Conservation (phyloP, 2,113 vertebrate species). For the Aegotheles bennettii region DNA sequence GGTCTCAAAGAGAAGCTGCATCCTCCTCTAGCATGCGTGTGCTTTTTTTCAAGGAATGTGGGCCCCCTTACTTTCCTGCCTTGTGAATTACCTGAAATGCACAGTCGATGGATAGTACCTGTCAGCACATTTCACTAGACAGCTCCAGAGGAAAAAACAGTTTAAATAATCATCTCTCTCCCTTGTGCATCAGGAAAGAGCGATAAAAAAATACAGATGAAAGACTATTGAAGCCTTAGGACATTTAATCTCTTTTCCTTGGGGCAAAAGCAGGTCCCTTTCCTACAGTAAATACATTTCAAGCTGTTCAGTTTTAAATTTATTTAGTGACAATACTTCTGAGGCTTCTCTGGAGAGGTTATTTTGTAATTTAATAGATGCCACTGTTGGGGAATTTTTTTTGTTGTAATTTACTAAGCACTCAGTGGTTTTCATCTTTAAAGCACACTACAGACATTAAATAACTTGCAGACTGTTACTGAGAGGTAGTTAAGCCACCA, state of each 20-base stretch:
- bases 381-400: neutral
- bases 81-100: conserved; percentile 17
- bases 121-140: conserved; percentile 38
- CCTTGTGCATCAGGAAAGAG: conserved; percentile 14
- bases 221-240: conserved; percentile 45
- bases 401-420: conserved; percentile 33
- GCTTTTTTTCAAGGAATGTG: neutral
- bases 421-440: conserved; percentile 28
- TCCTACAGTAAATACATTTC: conserved; percentile 41
- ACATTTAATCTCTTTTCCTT: conserved; percentile 33
- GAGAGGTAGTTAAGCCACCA: conserved; percentile 10
- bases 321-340: conserved; percentile 42
- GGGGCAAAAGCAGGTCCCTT: conserved; percentile 26
- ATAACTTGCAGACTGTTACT: neutral
- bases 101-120: neutral
- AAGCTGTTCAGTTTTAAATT: conserved; percentile 40
- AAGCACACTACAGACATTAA: conserved; percentile 29
- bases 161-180: conserved; percentile 42
- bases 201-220: conserved; percentile 5
- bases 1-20: neutral
- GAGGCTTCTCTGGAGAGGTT: conserved; percentile 26
- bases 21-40: neutral
- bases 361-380: conserved; percentile 52
- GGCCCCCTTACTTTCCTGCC: neutral
- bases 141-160: conserved; percentile 17